phyloP scores from a whole-genome alignment of 2,797 vertebrate genomes.

The Natrix natrix region DNA sequence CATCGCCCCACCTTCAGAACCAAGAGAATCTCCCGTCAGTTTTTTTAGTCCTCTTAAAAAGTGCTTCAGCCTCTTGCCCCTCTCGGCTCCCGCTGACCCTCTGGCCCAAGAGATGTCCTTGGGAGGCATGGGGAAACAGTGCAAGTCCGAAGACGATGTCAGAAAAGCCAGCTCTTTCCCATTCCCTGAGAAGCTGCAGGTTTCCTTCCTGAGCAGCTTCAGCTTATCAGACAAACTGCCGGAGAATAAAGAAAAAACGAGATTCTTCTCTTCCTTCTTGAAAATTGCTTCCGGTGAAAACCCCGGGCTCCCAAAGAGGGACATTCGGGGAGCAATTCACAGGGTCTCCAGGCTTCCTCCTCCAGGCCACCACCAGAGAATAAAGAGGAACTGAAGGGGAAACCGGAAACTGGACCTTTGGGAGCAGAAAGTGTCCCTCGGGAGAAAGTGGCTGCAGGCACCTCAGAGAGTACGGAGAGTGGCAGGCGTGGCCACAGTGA shows the following conservation, averaged over 20 bases:
- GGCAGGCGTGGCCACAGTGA: background rate
- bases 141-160: constrained; percentile 73
- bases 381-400: constrained; percentile 29
- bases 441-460: constrained; percentile 10
- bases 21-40: constrained; percentile 50
- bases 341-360: constrained; percentile 37
- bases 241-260: constrained; percentile 68
- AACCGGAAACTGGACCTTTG: constrained; percentile 24
- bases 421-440: constrained; percentile 22
- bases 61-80: constrained; percentile 81
- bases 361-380: constrained; percentile 38
- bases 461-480: constrained; percentile 2
- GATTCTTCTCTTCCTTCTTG: constrained; percentile 76
- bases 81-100: constrained; percentile 68
- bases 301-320: constrained; percentile 48
- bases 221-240: constrained; percentile 74
- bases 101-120: constrained; percentile 65
- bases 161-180: constrained; percentile 67
- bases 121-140: constrained; percentile 65
- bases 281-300: constrained; percentile 81
- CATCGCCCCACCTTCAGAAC: constrained; percentile 39
- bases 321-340: background rate
- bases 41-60: constrained; percentile 88
- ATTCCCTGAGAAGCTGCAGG: constrained; percentile 69
- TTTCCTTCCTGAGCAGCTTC: constrained; percentile 68